These are phyloP conservation scores for Phataginus tricuspis DNA, from an alignment of 2,797 vertebrate species.

Conservation along the genomic window DNA sequence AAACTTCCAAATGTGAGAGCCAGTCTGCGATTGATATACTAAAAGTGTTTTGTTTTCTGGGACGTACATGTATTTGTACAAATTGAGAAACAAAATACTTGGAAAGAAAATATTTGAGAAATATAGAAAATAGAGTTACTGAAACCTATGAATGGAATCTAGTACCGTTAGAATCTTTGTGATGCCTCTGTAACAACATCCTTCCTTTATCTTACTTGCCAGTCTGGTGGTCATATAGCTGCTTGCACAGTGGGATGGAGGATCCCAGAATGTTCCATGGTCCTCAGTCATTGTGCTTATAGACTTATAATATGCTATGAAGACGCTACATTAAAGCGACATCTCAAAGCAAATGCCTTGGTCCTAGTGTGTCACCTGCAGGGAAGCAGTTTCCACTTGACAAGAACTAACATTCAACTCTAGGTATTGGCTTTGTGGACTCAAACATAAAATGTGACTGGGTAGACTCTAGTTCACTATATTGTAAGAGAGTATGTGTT, in stretches of 20 bases:
- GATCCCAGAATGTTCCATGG: background rate
- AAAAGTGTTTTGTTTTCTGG: background rate
- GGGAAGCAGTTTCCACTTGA: background rate
- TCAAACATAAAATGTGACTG: background rate
- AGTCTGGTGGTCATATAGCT: background rate
- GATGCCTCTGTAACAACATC: background rate
- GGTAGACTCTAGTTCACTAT: background rate
- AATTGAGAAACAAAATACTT: background rate
- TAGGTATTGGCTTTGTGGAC: background rate
- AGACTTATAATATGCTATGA: background rate
- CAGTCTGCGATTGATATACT: background rate
- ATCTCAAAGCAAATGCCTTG: background rate
- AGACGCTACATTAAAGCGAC: background rate
- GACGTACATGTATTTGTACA: background rate
- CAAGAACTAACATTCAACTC: background rate
- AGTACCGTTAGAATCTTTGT: background rate
- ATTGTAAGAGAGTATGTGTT: background rate
- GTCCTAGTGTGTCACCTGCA: background rate
- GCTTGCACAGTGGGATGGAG: background rate
- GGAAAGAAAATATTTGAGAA: constrained; percentile 1
- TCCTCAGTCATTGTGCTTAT: background rate
- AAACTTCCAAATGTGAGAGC: background rate
- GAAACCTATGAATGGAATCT: background rate
- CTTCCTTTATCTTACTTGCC: background rate
- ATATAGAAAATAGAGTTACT: background rate